phyloP scores from a whole-genome alignment of 2,113 vertebrate genomes.

The Tachysurus fulvidraco region DNA sequence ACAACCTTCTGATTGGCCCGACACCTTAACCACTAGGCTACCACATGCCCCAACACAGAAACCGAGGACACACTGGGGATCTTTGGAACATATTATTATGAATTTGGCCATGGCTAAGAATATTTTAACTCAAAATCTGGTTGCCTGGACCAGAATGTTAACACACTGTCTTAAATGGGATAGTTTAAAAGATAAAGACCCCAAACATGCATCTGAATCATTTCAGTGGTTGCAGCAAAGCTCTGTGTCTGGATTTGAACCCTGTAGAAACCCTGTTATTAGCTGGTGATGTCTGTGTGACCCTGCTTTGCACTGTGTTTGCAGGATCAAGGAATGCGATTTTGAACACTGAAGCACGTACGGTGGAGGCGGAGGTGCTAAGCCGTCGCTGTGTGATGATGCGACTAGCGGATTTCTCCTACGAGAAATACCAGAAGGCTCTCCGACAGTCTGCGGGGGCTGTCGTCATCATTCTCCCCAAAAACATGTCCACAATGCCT shows the following conservation, averaged over 20 bases:
- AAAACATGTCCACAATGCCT: slow-evolving; percentile 88
- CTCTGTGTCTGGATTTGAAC: neutral
- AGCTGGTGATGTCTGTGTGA: neutral
- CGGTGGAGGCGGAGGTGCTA: slow-evolving; percentile 89
- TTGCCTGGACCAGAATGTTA: neutral
- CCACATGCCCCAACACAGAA: neutral
- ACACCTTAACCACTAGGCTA: too few species aligned
- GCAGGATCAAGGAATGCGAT: slow-evolving; percentile 92
- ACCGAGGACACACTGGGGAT: neutral
- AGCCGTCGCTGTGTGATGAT: slow-evolving; percentile 97
- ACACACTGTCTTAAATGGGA: neutral
- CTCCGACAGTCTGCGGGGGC: slow-evolving; percentile 92
- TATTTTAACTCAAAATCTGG: neutral
- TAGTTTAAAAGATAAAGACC: neutral
- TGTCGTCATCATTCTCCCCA: slow-evolving; percentile 92
- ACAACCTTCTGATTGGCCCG: too few species aligned
- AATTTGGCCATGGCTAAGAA: neutral
- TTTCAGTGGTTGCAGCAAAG: neutral
- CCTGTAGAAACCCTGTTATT: neutral
- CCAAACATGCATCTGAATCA: neutral
- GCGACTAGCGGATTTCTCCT: slow-evolving; percentile 91
- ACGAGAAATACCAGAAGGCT: slow-evolving; percentile 92
- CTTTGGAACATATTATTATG: neutral
- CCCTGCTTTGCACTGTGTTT: neutral
- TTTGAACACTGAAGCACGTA: slow-evolving; percentile 93